phyloP scores from a whole-genome alignment of 1,140 invertebrate species.

The Hyles vespertilio region DNA sequence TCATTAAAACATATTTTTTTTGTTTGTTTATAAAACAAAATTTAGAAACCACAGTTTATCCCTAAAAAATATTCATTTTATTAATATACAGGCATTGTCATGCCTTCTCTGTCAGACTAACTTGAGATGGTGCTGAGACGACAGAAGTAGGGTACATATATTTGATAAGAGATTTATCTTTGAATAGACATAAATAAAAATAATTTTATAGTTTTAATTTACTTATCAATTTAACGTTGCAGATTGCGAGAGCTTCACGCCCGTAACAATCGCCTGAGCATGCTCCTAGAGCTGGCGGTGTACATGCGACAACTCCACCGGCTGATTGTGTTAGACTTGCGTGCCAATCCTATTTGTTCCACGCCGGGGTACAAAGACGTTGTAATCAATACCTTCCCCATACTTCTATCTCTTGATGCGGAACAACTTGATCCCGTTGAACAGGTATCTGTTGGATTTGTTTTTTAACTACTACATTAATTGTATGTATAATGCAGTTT shows the following conservation, averaged over 20 bases:
- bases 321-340: conserved; percentile 46
- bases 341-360: conserved; percentile 56
- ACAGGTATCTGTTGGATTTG: conserved; percentile 31
- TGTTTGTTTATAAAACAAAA: no score
- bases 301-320: conserved; percentile 54
- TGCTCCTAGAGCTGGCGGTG: conserved; percentile 52
- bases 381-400: conserved; percentile 48
- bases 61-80: no score
- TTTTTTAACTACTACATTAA: no score
- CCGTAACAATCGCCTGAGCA: conserved; percentile 48
- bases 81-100: no score
- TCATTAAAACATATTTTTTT: no score
- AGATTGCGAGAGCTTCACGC: conserved; percentile 56
- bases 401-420: conserved; percentile 44
- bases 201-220: neutral
- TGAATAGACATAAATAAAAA: no score
- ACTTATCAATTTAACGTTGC: neutral
- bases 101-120: no score
- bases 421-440: conserved; percentile 45
- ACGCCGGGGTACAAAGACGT: conserved; percentile 49
- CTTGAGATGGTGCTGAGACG: no score
- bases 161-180: no score
- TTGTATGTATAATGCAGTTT: no score
- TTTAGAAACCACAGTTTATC: no score
- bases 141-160: no score